A percentile compares a stretch with the other conserved stretches of the same genome.
These are phyloP conservation scores for Drosophila truncata DNA, from an alignment of 1,140 invertebrate genomes.

Conservation along the genomic window DNA sequence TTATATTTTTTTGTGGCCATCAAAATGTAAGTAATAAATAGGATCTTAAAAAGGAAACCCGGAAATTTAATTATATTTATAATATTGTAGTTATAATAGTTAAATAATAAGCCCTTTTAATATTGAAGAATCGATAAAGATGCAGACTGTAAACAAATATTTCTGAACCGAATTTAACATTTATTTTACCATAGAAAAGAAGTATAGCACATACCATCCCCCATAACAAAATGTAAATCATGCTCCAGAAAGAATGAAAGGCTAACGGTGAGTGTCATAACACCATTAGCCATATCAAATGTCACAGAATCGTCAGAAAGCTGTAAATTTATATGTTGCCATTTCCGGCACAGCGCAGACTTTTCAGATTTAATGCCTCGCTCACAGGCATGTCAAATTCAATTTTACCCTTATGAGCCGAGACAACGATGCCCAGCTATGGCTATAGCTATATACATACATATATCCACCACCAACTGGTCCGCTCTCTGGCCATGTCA, in stretches of 20 bases:
- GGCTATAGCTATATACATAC: not conserved
- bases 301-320: conserved; percentile 63
- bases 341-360: conserved; percentile 49
- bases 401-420: conserved; percentile 72
- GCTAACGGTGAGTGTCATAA: conserved; percentile 45
- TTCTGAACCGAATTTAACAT: not conserved
- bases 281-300: conserved; percentile 70
- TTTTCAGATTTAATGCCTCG: conserved; percentile 69
- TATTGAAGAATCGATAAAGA: too few species aligned
- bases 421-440: conserved; percentile 30
- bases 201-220: conserved; percentile 1
- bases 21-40: too few species aligned
- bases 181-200: not conserved
- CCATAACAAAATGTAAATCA: not conserved
- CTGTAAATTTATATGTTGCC: conserved; percentile 71
- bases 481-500: conserved; percentile 25
- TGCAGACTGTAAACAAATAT: too few species aligned
- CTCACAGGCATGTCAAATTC: conserved; percentile 78
- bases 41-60: too few species aligned
- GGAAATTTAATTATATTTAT: too few species aligned
- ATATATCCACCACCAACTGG: conserved; percentile 42
- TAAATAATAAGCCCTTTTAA: too few species aligned
- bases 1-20: not conserved
- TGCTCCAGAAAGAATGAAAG: conserved; percentile 1
- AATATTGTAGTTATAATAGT: too few species aligned